phyloP scores from a whole-genome alignment of 2,888 invertebrate species.

The Cryptocephalus moraei region DNA sequence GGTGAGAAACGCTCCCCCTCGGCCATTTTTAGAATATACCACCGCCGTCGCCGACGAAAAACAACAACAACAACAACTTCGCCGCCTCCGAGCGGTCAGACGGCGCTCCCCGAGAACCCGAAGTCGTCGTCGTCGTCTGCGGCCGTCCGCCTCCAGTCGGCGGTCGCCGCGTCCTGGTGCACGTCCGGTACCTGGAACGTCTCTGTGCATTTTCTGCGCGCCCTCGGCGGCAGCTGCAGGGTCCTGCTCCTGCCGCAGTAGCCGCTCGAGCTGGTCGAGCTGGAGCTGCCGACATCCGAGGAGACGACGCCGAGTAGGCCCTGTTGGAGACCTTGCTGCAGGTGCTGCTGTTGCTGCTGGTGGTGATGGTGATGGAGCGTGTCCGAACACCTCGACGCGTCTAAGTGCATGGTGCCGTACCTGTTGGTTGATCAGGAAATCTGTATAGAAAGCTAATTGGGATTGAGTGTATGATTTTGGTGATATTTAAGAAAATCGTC shows the following conservation, averaged over 20 bases:
- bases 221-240: conserved; percentile 31
- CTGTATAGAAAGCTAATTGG: too few species aligned
- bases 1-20: too few species aligned
- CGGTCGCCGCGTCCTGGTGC: conserved; percentile 22
- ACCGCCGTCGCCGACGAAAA: too few species aligned
- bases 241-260: conserved; percentile 35
- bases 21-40: too few species aligned
- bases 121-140: conserved; percentile 21
- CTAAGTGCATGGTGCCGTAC: conserved; percentile 32
- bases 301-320: conserved; percentile 32
- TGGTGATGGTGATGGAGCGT: too few species aligned
- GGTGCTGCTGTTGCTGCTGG: conserved; percentile 10
- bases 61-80: background rate
- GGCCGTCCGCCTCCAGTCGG: conserved; percentile 29
- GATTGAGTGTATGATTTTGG: too few species aligned
- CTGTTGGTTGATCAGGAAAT: too few species aligned
- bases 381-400: conserved; percentile 2
- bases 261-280: conserved; percentile 33
- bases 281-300: conserved; percentile 33
- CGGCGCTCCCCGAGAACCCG: conserved; percentile 34
- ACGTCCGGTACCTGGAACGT: conserved; percentile 32
- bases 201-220: conserved; percentile 34
- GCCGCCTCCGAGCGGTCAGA: conserved; percentile 22
- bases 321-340: conserved; percentile 26
- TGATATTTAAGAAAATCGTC: too few species aligned